phyloP scores from a whole-genome alignment of 2,797 vertebrate species.

The Tolypeutes matacus region DNA sequence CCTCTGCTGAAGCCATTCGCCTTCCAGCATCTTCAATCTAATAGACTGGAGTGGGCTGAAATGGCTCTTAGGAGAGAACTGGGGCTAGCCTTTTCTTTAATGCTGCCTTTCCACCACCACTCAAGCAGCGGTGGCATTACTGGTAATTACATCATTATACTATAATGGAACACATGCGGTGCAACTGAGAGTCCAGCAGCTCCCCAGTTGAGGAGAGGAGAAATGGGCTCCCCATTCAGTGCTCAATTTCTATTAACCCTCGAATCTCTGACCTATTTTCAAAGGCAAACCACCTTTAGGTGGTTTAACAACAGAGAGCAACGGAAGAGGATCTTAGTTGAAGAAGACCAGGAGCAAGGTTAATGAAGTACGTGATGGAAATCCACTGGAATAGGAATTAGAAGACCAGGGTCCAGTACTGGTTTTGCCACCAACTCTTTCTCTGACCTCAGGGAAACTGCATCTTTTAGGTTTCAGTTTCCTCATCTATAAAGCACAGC shows the following conservation, averaged over 20 bases:
- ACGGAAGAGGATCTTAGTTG: neutral
- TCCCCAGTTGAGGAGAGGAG: constrained; percentile 41
- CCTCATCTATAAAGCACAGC: constrained; percentile 15
- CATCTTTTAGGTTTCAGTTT: constrained; percentile 50
- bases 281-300: constrained; percentile 44
- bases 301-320: neutral
- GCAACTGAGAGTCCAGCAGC: constrained; percentile 63
- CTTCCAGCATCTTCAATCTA: constrained; percentile 80
- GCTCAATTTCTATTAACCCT: constrained; percentile 75
- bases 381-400: neutral
- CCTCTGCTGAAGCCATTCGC: constrained; percentile 76
- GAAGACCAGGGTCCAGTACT: neutral
- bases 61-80: constrained; percentile 80
- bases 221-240: neutral
- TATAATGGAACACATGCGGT: constrained; percentile 77
- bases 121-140: constrained; percentile 75
- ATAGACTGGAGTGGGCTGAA: constrained; percentile 82
- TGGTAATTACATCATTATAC: constrained; percentile 84
- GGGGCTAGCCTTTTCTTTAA: constrained; percentile 76
- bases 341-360: neutral
- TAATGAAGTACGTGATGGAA: neutral
- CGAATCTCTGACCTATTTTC: constrained; percentile 54
- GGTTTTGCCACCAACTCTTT: neutral
- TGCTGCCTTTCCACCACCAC: constrained; percentile 69
- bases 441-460: neutral